Evolutionary conservation across 1,140 invertebrate genomes (phyloP), one percentile per base, ranked within the genome.

Genomic region (Diorhabda carinulata): DNA sequence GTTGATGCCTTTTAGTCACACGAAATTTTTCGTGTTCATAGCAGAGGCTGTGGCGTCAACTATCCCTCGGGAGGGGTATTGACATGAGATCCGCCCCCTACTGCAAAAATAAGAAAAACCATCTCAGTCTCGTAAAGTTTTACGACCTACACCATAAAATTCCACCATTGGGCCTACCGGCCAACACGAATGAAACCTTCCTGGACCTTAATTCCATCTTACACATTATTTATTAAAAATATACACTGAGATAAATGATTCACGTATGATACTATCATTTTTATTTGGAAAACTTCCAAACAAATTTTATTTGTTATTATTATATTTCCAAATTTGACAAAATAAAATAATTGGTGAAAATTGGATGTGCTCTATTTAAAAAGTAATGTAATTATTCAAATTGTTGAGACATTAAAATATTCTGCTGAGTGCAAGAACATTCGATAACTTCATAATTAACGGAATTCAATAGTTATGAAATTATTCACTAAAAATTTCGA

Each of bases 1-100:
- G 47, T 52, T 52, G 47, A 52, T 52, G 47, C 47, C 2, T 52
- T 52, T 52, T 6, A 52, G 47, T 52, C 47, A 52, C 47, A 52
- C 47, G 47, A 52, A 52, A 52, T 52, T 52, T 52, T 52, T 52
- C 47, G 47, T 52, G 47, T 52, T 52, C 47, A 52, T 52, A 52
- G 47, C n/a, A 52, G 47, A 52, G 47, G 47, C 47, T n/a, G n/a
- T n/a, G 47, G 47, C 47, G 47, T 52, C 47, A 52, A 52, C 47
- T 52, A 52, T 52, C 47, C 47, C 47, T 8, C 47, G 47, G 47
- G 47, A 52, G 47, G 47, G 4, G 6, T 52, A 52, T 52, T 52
- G 47, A 52, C 47, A 52, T n/a, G 47, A n/a, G 47, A n/a, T 52
- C 47, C 47, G 47, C 47, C 47, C 47, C n/a, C 47, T 52, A 52